phyloP scores from a whole-genome alignment of 1,140 invertebrate species.

The Amphibalanus amphitrite region DNA sequence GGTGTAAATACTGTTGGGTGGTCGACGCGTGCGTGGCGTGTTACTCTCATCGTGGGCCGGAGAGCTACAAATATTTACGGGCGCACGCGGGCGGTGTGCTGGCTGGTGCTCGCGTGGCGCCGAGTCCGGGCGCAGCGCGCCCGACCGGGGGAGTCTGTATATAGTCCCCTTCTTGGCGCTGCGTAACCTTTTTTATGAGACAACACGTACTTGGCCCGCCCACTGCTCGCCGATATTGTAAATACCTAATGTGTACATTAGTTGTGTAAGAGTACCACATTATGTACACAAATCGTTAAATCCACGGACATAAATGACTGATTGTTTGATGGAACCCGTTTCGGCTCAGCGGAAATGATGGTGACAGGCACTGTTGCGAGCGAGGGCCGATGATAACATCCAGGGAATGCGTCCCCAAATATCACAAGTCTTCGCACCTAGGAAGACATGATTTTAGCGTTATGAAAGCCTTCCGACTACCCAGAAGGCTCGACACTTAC shows the following conservation, averaged over 20 bases:
- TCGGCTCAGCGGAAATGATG: too few relatives aligned
- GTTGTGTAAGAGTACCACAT: neutral
- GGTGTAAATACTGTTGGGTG: neutral
- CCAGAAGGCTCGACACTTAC: too few relatives aligned
- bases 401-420: too few relatives aligned
- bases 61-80: constrained; percentile 2
- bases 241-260: constrained; percentile 2
- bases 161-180: neutral
- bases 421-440: too few relatives aligned
- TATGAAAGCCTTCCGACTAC: too few relatives aligned
- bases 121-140: too few relatives aligned
- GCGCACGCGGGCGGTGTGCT: neutral
- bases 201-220: neutral
- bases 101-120: neutral
- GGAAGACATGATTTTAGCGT: too few relatives aligned
- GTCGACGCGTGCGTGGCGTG: neutral
- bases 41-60: neutral
- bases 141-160: neutral
- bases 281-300: constrained; percentile 2
- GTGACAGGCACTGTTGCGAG: too few relatives aligned
- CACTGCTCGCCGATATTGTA: neutral
- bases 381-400: too few relatives aligned
- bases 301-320: constrained; percentile 3
- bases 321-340: too few relatives aligned
- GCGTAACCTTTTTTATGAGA: neutral